Evolutionary conservation across 2,113 vertebrate genomes (phyloP).

Genomic region (Colius striatus): DNA sequence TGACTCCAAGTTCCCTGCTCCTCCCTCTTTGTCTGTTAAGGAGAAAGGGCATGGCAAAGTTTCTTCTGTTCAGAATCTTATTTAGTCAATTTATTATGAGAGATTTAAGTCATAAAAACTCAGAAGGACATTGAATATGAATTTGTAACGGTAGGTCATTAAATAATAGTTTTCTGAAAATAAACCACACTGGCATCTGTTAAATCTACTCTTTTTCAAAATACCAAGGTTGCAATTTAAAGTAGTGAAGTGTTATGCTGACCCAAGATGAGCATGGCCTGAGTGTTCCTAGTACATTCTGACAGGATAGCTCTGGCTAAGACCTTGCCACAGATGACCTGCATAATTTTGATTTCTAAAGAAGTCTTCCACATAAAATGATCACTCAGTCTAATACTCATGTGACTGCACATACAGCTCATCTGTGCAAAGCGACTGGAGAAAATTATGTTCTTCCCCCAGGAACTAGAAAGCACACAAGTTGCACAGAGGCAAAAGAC

Average conservation of each 20-base stretch:
- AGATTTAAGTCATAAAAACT: background rate
- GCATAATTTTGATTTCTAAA: background rate
- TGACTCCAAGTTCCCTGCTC: background rate
- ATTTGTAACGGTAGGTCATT: background rate
- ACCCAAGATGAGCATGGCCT: background rate
- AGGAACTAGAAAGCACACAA: background rate
- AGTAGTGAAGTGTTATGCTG: background rate
- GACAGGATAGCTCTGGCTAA: background rate
- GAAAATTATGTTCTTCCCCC: background rate
- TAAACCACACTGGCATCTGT: background rate
- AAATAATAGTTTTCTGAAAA: constrained; percentile 42
- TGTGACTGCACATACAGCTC: background rate
- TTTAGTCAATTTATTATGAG: background rate
- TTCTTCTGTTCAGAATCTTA: constrained; percentile 1
- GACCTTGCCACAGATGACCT: background rate
- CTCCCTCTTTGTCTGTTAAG: background rate
- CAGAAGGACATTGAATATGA: background rate
- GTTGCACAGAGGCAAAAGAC: background rate
- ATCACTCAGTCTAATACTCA: background rate
- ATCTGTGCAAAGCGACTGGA: background rate
- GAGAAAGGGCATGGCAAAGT: background rate
- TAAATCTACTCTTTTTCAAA: constrained; percentile 5
- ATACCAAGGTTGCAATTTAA: background rate
- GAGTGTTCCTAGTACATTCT: background rate
- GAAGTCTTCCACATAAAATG: background rate